Conservation (phyloP, 2,113 vertebrate species). For the Menura novaehollandiae region DNA sequence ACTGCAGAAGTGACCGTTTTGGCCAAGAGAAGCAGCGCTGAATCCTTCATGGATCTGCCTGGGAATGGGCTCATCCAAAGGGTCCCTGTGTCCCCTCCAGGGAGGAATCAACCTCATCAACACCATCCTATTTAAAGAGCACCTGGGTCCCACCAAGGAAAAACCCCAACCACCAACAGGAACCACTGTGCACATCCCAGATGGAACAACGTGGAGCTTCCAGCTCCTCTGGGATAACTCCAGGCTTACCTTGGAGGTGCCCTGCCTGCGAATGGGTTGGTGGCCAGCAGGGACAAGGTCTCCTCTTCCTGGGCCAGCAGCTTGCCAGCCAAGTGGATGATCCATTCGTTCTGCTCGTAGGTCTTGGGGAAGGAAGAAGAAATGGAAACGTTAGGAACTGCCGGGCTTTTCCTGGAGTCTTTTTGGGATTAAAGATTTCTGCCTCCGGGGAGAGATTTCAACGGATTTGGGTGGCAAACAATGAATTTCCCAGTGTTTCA, state of each 20-base stretch:
- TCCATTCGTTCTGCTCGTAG: constrained; percentile 95
- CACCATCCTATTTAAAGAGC: neutral
- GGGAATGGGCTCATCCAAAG: neutral
- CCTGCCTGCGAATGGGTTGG: constrained; percentile 82
- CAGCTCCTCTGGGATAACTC: neutral
- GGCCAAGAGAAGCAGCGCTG: neutral
- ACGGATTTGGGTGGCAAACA: rapidly evolving
- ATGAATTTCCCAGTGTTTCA: neutral
- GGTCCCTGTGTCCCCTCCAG: neutral
- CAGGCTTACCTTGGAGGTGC: constrained; percentile 77
- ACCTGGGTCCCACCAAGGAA: too few species aligned
- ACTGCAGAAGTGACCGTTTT: neutral
- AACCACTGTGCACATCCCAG: rapidly evolving
- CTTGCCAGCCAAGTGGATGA: constrained; percentile 90
- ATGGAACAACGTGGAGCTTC: rapidly evolving
- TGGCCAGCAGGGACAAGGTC: constrained; percentile 80
- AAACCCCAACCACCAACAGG: neutral
- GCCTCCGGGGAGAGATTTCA: neutral
- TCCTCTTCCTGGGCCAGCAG: constrained; percentile 84
- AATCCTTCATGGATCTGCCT: neutral
- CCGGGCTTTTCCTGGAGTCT: neutral
- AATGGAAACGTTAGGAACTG: neutral
- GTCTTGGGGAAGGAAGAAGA: constrained; percentile 73
- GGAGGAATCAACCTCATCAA: neutral
- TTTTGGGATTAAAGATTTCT: neutral